Percentiles rank a stretch among this genome's conserved stretches.
phyloP scores from a whole-genome alignment of 2,113 vertebrate genomes.

The Phainopepla nitens region DNA sequence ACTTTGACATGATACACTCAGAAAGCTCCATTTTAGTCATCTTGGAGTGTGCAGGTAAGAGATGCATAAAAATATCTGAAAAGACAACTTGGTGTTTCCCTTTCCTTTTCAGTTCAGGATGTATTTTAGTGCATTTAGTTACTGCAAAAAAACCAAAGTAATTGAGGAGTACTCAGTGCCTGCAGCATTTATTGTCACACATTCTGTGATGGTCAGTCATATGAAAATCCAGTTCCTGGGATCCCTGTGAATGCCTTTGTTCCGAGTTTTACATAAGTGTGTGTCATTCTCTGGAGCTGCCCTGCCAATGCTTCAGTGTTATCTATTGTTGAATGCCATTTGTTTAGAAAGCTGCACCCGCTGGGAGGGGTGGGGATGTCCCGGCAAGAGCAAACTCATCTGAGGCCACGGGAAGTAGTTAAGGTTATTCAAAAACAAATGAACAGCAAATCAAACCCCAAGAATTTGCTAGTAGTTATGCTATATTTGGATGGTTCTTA shows the following conservation, averaged over 20 bases:
- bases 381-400: neutral
- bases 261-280: neutral
- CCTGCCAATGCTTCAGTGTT: neutral
- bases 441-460: neutral
- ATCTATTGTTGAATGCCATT: neutral
- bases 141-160: neutral
- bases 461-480: neutral
- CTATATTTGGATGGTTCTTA: neutral
- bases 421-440: neutral
- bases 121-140: neutral
- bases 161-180: neutral
- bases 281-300: neutral
- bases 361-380: neutral
- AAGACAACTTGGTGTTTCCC: neutral
- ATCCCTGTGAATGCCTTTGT: conserved; percentile 6
- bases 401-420: neutral
- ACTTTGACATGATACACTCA: neutral
- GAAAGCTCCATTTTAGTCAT: neutral
- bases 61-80: neutral
- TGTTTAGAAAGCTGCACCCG: neutral
- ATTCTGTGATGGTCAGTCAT: neutral
- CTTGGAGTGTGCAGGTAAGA: neutral
- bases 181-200: neutral
- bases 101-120: neutral
- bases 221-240: conserved; percentile 32